A percentile compares a stretch with the other conserved stretches of the same genome.
phyloP scores from a whole-genome alignment of 2,113 vertebrate species.

The Brachionichthys hirsutus region DNA sequence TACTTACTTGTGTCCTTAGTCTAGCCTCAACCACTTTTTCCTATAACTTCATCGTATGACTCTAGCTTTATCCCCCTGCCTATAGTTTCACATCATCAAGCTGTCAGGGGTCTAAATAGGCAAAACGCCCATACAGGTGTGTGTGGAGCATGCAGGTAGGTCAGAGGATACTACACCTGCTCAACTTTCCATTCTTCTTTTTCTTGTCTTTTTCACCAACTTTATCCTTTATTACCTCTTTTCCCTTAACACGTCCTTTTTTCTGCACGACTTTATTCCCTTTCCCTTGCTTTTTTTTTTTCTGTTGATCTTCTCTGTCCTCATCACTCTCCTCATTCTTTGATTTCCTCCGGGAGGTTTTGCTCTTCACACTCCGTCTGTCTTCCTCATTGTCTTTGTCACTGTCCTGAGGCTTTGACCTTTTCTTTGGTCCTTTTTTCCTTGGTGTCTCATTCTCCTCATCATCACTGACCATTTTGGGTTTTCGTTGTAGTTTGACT shows the following conservation, averaged over 20 bases:
- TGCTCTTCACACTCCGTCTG: constrained; percentile 52
- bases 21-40: too few relatives aligned
- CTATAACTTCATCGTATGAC: too few relatives aligned
- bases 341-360: constrained; percentile 71
- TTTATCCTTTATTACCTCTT: constrained; percentile 67
- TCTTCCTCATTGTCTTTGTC: constrained; percentile 65
- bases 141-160: constrained; percentile 30
- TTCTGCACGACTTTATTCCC: constrained; percentile 75
- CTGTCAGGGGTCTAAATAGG: constrained; percentile 1
- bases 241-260: constrained; percentile 67
- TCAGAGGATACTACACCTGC: constrained; percentile 77
- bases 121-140: constrained; percentile 2
- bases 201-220: constrained; percentile 72
- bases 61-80: neutral
- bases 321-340: constrained; percentile 55
- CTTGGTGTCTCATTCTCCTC: constrained; percentile 73
- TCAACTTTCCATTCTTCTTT: constrained; percentile 78
- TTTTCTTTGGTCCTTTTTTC: constrained; percentile 63
- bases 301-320: constrained; percentile 65
- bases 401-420: constrained; percentile 43
- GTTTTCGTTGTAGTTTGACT: constrained; percentile 57
- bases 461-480: constrained; percentile 58
- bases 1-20: too few relatives aligned
- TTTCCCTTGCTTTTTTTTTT: constrained; percentile 55
- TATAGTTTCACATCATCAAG: constrained; percentile 10